These are phyloP conservation scores for Thunnus thynnus DNA, from an alignment of 2,113 vertebrate genomes.

Conservation along the genomic window DNA sequence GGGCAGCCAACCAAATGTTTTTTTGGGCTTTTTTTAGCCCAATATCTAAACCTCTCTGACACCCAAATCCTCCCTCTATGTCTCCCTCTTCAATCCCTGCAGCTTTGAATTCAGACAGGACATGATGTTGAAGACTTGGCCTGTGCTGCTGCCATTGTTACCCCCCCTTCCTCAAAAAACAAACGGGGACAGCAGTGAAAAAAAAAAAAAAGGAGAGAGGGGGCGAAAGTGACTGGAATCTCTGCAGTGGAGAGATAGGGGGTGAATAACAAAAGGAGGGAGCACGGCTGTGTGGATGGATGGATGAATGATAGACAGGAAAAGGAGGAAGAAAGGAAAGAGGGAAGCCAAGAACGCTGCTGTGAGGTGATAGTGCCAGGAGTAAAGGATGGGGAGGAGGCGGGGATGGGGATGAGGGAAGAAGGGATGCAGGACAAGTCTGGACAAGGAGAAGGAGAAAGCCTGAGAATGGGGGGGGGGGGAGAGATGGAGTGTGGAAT, in stretches of 20 bases:
- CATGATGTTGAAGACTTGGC: slow-evolving; percentile 53
- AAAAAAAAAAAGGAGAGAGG: not conserved
- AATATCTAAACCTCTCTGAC: slow-evolving; percentile 6
- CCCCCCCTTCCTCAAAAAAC: not conserved
- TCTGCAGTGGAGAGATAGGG: slow-evolving; percentile 71
- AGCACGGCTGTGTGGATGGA: slow-evolving; percentile 55
- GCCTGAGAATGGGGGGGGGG: not conserved
- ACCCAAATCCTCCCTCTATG: slow-evolving; percentile 16
- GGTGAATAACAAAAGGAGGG: slow-evolving; percentile 63
- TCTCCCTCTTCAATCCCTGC: slow-evolving; percentile 3
- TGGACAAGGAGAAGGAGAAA: slow-evolving; percentile 19
- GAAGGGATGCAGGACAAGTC: slow-evolving; percentile 42
- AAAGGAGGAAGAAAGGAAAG: slow-evolving; percentile 44
- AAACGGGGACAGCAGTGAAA: slow-evolving; percentile 30
- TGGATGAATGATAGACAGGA: slow-evolving; percentile 56
- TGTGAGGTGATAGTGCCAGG: slow-evolving; percentile 68
- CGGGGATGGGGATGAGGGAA: not conserved
- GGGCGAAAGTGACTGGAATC: slow-evolving; percentile 50
- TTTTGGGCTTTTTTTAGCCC: not conserved
- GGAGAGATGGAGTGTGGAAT: not conserved
- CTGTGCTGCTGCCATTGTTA: slow-evolving; percentile 27
- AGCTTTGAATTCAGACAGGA: slow-evolving; percentile 47
- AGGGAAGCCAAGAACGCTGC: slow-evolving; percentile 67
- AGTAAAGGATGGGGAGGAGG: slow-evolving; percentile 28
- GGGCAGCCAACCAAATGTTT: not conserved